Base-by-base conservation (phyloP, 2,797 vertebrate genomes). In the Microchirus variegatus region DNA sequence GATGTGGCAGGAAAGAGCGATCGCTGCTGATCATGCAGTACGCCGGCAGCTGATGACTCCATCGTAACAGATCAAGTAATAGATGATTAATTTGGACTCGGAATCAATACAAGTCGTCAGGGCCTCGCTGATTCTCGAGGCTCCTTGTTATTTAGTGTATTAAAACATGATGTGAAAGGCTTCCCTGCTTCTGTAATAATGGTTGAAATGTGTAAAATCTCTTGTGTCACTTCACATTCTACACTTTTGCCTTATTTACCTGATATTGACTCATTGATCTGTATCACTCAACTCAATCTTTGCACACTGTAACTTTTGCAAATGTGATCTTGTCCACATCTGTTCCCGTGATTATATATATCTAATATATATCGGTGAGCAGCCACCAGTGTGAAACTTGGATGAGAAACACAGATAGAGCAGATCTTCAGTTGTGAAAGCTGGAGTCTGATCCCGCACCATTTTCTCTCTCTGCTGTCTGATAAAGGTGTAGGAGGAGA, bases 1-100 rank as follows among this genome's bases (percentile, higher is more conserved):
- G 7, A 36, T 9, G 16, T 59, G 52, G 53, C 54, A 37, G 44
- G 19, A 36, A 75, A 78, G 78, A 85, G 46, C 67, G 74, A 86
- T 81, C 45, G 68, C 63, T 83, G 82, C 70, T 78, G 77, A 86
- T 83, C 67, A 46, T 52, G 72, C 80, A 75, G 61, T 54, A 65
- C 60, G 69, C 64, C 10, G 36, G 67, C 75, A 64, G 66, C 72
- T 84, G 78, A 81, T 82, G 72, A 82, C 80, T 83, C 72, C 68
- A 75, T 78, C 15, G 56, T 46, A 70, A 65, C 70, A 75, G 77
- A 86, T 83, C 73, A 83, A 75, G 64, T 83, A 82, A 85, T 83
- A 65, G 77, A 56, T 83, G 73, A 90, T 87, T 85, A 51, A 87
- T 86, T 82, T 70, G 63, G 74, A 85, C 73, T 15, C 60, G n/a